These are phyloP conservation scores for Macropodus opercularis DNA, from an alignment of 2,797 vertebrate genomes.

Conservation along the genomic window DNA sequence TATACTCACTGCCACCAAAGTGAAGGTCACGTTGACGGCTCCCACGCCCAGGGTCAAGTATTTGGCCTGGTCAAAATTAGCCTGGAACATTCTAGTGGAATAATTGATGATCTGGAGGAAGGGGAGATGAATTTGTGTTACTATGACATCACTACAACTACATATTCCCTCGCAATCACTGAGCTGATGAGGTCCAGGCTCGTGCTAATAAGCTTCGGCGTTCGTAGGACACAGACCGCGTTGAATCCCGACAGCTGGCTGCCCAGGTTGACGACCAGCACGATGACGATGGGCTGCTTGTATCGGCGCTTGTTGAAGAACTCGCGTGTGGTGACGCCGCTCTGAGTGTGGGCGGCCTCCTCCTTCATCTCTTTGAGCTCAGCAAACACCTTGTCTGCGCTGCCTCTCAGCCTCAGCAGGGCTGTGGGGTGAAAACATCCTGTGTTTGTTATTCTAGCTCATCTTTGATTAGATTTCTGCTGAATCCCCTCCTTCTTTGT, in stretches of 20 bases:
- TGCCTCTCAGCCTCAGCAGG: conserved; percentile 69
- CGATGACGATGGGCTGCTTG: conserved; percentile 73
- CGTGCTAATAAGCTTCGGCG: too few relatives aligned
- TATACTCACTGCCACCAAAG: conserved; percentile 74
- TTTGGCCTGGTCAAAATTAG: conserved; percentile 72
- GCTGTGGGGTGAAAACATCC: conserved; percentile 48
- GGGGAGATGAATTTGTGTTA: conserved; percentile 14
- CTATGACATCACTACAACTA: conserved; percentile 2
- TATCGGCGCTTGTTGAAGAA: conserved; percentile 78
- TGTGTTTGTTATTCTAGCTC: neutral
- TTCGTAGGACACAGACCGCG: too few relatives aligned
- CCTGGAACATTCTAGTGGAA: conserved; percentile 79
- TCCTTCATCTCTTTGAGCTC: conserved; percentile 79
- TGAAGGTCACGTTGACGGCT: conserved; percentile 76
- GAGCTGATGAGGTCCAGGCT: too few relatives aligned
- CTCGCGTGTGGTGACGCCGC: conserved; percentile 66
- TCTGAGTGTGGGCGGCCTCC: conserved; percentile 69
- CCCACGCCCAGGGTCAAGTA: conserved; percentile 78
- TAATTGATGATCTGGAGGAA: conserved; percentile 80
- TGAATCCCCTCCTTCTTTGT: too few relatives aligned
- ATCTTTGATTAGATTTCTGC: neutral
- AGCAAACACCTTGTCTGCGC: conserved; percentile 49
- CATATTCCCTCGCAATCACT: too few relatives aligned
- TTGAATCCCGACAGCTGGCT: conserved; percentile 79
- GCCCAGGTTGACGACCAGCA: conserved; percentile 73